These are phyloP conservation scores for Flexamia atlantica DNA, from an alignment of 2,888 invertebrate species.

Conservation along the genomic window DNA sequence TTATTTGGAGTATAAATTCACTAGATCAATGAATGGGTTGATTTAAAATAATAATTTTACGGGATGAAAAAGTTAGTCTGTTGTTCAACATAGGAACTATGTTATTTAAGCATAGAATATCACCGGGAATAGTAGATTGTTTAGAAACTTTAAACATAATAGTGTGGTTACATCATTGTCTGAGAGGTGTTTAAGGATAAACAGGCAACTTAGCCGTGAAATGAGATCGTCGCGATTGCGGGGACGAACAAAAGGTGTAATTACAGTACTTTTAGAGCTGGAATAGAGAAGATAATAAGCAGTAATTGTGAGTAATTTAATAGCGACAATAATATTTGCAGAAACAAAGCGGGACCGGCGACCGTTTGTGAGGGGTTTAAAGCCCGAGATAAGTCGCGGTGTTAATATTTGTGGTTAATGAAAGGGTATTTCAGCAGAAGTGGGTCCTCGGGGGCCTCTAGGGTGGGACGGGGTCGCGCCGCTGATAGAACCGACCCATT, in stretches of 20 bases:
- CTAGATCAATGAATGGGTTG: no score
- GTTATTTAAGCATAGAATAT: no score
- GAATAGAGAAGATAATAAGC: conserved; percentile 35
- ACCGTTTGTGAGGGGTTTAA: conserved; percentile 39
- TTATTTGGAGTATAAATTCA: no score
- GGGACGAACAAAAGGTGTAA: conserved; percentile 44
- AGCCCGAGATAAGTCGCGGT: conserved; percentile 44
- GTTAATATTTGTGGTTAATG: conserved; percentile 57
- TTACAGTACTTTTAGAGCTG: conserved; percentile 31
- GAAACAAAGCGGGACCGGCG: conserved; percentile 40
- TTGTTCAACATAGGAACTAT: no score
- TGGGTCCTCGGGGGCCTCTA: conserved; percentile 16
- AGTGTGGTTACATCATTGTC: not conserved
- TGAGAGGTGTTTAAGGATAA: conserved; percentile 30
- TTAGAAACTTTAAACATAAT: conserved; percentile 8
- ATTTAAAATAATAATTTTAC: no score
- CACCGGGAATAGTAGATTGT: not conserved
- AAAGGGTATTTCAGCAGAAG: conserved; percentile 55
- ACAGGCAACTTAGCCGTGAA: conserved; percentile 43
- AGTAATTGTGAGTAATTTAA: conserved; percentile 54
- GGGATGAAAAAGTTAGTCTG: no score
- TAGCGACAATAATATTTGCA: conserved; percentile 28
- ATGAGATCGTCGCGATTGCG: conserved; percentile 21
- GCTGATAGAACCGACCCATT: conserved; percentile 41
- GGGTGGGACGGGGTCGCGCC: conserved; percentile 25